A percentile compares a stretch with the other conserved stretches of the same genome.
Evolutionary conservation across 2,888 invertebrate species (phyloP).

Genomic region (Campoplex capitator): DNA sequence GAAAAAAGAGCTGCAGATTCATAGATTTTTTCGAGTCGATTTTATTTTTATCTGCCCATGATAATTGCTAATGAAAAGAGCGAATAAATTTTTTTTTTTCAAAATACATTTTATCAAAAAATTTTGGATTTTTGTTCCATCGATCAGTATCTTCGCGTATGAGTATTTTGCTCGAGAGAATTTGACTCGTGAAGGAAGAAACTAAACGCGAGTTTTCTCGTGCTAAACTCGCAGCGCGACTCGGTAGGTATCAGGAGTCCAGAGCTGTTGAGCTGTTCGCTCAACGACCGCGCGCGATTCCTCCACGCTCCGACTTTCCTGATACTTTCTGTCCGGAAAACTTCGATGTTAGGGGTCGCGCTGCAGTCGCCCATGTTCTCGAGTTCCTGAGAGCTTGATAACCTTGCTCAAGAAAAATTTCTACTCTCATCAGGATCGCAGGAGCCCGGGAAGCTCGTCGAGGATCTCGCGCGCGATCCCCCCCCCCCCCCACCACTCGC

Average conservation of each 20-base stretch:
- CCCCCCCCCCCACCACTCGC: neutral
- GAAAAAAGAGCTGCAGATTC: too few species aligned
- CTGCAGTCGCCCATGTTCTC: neutral
- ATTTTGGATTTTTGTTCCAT: too few species aligned
- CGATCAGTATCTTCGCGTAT: too few species aligned
- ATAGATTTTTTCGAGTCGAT: too few species aligned
- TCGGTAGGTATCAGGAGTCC: neutral
- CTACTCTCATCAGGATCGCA: neutral
- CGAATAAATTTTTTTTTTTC: too few species aligned
- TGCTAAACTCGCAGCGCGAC: neutral
- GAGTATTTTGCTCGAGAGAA: too few species aligned
- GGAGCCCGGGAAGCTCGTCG: neutral
- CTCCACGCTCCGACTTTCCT: neutral
- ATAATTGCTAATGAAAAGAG: too few species aligned
- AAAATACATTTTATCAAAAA: too few species aligned
- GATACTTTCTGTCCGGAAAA: neutral
- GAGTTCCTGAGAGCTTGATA: slow-evolving; percentile 1
- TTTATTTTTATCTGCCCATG: too few species aligned
- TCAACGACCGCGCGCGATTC: neutral
- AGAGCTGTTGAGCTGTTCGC: neutral
- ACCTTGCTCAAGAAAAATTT: slow-evolving; percentile 19
- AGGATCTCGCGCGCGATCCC: neutral
- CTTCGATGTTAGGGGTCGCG: neutral
- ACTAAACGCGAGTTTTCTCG: neutral
- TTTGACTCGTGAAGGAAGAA: neutral